Base-by-base conservation (phyloP, 2,113 vertebrate species). In the Albula goreensis region DNA sequence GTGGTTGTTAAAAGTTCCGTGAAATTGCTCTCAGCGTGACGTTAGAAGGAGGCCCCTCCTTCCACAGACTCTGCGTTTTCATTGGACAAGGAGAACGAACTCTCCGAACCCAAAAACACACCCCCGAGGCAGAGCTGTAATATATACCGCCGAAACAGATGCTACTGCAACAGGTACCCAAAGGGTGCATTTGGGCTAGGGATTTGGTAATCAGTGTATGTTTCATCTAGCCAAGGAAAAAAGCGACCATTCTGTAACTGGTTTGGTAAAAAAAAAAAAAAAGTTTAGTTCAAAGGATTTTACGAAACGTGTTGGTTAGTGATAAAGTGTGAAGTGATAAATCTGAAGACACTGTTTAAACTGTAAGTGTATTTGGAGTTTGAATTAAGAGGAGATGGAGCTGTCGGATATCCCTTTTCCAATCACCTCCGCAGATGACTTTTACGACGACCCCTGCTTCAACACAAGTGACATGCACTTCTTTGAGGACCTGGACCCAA, bases 381-480 rank as follows among this genome's bases (percentile, higher is more conserved):
- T 56, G 63, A 77, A 12, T 80, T 48, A 84, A 86, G 86, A 84
- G 89, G 88, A 31, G 82, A 97, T 99, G 95, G 97, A 98, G 93
- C 91, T 98, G 93, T 92, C 96, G 84, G 98, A 99, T 90, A 96
- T 97, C 89, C 96, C 97, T 74, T 97, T 99, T 92, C 96, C 97
- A 89, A 97, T 99, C 89, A 82, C 96, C 0, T 91, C 95, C 0
- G 93, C 97, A 0, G 98, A 99, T 5, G 97, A 99, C 85, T 98
- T 99, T 93, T 99, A 99, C 0, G 98, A 99, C 2, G 98, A 99
- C 90, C 97, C 98, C 0, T 99, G 98, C 93, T 99, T 99, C 92
- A 97, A 97, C 92, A 97, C 97, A 1, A 96, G 95, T 0, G 98
- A 99, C 95, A 97, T 99, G 96, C 97, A 97, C 93, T 99, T 99